Conservation (phyloP, 2,888 invertebrate species). For the Metopia argyrocephala region DNA sequence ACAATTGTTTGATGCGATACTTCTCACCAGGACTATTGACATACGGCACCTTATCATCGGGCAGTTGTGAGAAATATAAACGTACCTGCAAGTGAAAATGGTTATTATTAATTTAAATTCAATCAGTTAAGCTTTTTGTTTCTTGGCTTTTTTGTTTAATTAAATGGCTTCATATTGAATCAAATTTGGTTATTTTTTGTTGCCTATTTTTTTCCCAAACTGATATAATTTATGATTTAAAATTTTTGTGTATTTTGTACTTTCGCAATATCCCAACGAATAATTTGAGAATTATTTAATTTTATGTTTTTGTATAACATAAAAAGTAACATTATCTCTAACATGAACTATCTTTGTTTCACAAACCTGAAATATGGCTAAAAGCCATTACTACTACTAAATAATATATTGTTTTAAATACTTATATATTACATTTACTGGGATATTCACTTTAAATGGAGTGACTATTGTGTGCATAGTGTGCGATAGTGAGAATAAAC, state of each 20-base stretch:
- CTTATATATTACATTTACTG: background rate
- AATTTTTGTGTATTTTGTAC: too few species aligned
- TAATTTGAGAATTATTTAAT: background rate
- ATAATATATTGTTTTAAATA: too few species aligned
- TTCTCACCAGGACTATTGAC: slow-evolving; percentile 96
- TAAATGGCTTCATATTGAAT: slow-evolving; percentile 16
- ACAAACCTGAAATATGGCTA: too few species aligned
- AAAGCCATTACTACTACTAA: too few species aligned
- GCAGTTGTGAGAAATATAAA: slow-evolving; percentile 95
- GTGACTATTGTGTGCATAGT: background rate
- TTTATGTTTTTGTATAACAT: too few species aligned
- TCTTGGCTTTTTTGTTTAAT: background rate
- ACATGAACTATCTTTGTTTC: too few species aligned
- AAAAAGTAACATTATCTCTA: too few species aligned
- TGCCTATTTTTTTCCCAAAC: slow-evolving; percentile 28
- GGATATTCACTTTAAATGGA: background rate
- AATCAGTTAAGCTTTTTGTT: slow-evolving; percentile 27
- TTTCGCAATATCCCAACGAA: background rate
- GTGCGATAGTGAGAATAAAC: background rate
- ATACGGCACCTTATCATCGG: slow-evolving; percentile 98
- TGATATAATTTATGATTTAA: background rate
- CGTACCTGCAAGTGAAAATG: slow-evolving; percentile 86
- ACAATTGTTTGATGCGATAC: slow-evolving; percentile 94
- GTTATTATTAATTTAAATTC: slow-evolving; percentile 43
- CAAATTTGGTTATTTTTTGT: slow-evolving; percentile 22